phyloP scores from a whole-genome alignment of 2,888 invertebrate species.

The Sinodicranocentrus sp. region DNA sequence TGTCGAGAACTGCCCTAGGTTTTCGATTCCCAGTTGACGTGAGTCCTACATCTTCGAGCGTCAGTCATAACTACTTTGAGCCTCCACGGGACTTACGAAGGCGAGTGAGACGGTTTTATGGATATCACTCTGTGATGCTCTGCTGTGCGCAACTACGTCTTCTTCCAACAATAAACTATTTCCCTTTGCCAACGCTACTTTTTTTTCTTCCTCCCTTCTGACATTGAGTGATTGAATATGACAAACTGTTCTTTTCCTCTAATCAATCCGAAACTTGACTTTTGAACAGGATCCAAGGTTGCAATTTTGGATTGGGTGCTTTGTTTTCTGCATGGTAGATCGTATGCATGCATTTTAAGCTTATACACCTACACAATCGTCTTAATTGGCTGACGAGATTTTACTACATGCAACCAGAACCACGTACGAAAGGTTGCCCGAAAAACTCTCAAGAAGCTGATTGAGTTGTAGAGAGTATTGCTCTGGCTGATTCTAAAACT shows the following conservation, averaged over 20 bases:
- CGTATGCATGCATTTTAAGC: no score
- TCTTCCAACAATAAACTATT: not conserved
- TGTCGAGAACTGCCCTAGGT: slow-evolving; percentile 76
- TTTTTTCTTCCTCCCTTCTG: not conserved
- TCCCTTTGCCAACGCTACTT: not conserved
- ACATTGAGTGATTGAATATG: not conserved
- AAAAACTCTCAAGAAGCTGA: not conserved
- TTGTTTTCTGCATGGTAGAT: no score
- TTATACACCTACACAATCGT: no score
- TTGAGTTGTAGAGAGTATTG: not conserved
- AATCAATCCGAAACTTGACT: not conserved
- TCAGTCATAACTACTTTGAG: slow-evolving; percentile 53
- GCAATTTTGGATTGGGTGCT: slow-evolving; percentile 10
- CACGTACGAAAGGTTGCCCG: no score
- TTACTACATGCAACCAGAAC: no score
- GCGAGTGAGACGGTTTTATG: slow-evolving; percentile 62
- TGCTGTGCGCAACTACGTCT: slow-evolving; percentile 46
- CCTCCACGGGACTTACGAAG: slow-evolving; percentile 51
- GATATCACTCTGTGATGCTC: slow-evolving; percentile 52
- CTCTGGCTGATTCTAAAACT: not conserved
- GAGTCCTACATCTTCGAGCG: slow-evolving; percentile 71
- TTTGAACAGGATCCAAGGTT: not conserved
- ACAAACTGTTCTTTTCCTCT: not conserved
- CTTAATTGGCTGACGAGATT: no score
- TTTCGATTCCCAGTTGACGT: slow-evolving; percentile 75